These are phyloP conservation scores for Zelostemma sp. DNA, from an alignment of 1,140 invertebrate genomes.

Conservation along the genomic window DNA sequence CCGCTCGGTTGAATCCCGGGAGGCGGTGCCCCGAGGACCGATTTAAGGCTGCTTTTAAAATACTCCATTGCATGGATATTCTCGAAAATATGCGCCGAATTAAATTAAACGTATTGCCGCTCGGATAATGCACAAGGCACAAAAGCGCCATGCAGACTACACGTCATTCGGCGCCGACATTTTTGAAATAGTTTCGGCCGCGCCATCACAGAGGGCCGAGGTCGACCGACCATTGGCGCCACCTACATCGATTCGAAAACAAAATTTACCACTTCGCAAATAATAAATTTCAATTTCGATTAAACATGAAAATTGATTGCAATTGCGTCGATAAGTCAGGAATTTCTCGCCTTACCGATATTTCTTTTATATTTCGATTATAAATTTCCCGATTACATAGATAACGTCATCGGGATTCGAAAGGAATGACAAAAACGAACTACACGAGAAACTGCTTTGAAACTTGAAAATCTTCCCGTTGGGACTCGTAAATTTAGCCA, in stretches of 20 bases:
- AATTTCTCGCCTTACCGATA: too few relatives aligned
- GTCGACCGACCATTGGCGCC: background rate
- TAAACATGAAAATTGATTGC: too few relatives aligned
- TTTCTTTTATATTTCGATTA: too few relatives aligned
- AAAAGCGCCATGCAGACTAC: constrained; percentile 40
- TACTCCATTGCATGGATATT: constrained; percentile 78
- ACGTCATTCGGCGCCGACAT: constrained; percentile 60
- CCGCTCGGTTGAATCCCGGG: constrained; percentile 80
- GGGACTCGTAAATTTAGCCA: background rate
- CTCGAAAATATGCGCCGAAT: constrained; percentile 7
- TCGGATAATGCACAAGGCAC: constrained; percentile 1
- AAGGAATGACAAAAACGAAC: too few relatives aligned
- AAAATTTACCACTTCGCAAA: too few relatives aligned
- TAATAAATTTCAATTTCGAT: too few relatives aligned
- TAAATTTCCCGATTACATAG: too few relatives aligned
- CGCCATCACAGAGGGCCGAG: background rate
- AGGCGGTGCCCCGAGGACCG: constrained; percentile 86
- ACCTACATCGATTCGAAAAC: background rate
- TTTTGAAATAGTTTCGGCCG: constrained; percentile 25
- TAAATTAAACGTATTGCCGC: constrained; percentile 13
- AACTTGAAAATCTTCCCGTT: background rate
- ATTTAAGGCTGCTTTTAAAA: constrained; percentile 88
- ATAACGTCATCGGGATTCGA: too few relatives aligned
- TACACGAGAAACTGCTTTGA: background rate
- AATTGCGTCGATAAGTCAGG: too few relatives aligned